A percentile compares a stretch with the other conserved stretches of the same genome.
phyloP scores from a whole-genome alignment of 2,888 invertebrate species.

The Neoitamus cyanurus region DNA sequence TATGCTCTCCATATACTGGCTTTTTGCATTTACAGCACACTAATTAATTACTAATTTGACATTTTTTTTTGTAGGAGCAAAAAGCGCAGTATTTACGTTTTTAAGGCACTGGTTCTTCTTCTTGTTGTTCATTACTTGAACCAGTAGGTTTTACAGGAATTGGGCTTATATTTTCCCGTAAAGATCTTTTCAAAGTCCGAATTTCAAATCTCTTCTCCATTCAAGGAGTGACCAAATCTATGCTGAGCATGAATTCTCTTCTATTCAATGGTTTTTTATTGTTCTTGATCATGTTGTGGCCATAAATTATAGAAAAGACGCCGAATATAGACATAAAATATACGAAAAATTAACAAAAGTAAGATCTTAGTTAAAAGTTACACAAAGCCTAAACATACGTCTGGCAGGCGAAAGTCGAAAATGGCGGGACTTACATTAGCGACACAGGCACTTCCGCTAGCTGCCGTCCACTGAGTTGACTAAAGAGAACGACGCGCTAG shows the following conservation, averaged over 20 bases:
- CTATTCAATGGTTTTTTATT: not conserved
- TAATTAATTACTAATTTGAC: not conserved
- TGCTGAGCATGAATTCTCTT: not conserved
- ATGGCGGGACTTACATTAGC: no score
- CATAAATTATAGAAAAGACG: not conserved
- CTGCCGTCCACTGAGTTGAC: no score
- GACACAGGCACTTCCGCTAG: no score
- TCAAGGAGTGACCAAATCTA: not conserved
- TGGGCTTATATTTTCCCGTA: not conserved
- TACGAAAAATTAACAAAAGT: no score
- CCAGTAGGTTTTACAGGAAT: not conserved
- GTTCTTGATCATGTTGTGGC: not conserved
- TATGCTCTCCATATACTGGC: not conserved
- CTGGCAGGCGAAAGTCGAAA: no score
- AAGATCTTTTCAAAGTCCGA: not conserved
- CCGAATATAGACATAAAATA: not conserved
- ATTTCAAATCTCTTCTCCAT: not conserved
- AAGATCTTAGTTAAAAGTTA: no score
- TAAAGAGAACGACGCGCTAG: no score
- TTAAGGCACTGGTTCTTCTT: not conserved
- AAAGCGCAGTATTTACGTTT: not conserved
- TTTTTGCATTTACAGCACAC: not conserved
- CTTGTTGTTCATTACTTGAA: not conserved
- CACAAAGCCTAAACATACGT: no score
- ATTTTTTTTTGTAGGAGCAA: not conserved